phyloP scores from a whole-genome alignment of 1,140 invertebrate genomes.

The Seison nebaliae region DNA sequence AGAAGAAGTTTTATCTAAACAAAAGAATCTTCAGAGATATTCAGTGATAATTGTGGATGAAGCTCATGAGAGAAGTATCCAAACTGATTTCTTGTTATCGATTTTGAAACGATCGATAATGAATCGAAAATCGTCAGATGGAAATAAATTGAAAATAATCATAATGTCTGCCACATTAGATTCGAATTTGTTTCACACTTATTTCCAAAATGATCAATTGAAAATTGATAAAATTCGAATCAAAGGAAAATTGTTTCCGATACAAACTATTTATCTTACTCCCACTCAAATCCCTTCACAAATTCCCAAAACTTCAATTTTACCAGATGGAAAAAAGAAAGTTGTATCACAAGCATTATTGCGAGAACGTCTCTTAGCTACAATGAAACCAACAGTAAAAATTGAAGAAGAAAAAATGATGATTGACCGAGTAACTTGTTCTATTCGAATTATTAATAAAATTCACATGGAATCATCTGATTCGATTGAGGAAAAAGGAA shows the following conservation, averaged over 20 bases:
- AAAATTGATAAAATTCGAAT: slow-evolving; percentile 64
- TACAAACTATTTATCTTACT: no score
- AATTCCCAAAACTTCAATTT: no score
- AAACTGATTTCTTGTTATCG: slow-evolving; percentile 68
- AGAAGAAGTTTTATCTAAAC: slow-evolving; percentile 45
- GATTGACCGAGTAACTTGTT: slow-evolving; percentile 79
- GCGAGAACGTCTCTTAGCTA: no score
- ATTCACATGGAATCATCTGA: slow-evolving; percentile 39
- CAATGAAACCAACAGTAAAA: no score
- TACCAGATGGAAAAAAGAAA: no score
- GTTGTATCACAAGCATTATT: no score
- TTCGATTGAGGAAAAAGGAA: slow-evolving; percentile 44
- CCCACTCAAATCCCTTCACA: no score
- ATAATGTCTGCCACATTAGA: slow-evolving; percentile 30
- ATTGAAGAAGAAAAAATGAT: no score
- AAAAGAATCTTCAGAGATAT: slow-evolving; percentile 39
- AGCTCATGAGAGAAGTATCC: slow-evolving; percentile 77
- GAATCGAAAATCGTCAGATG: slow-evolving; percentile 32
- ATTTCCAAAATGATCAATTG: slow-evolving; percentile 56
- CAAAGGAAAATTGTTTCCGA: slow-evolving; percentile 37
- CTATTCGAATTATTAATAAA: slow-evolving; percentile 76
- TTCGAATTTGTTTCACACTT: slow-evolving; percentile 62
- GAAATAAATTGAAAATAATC: slow-evolving; percentile 18
- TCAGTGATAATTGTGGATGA: slow-evolving; percentile 72
- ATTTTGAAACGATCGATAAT: slow-evolving; percentile 45